These are phyloP conservation scores for Acropora yongei DNA, from an alignment of 64 coral and sea anemone species.

Conservation along the genomic window DNA sequence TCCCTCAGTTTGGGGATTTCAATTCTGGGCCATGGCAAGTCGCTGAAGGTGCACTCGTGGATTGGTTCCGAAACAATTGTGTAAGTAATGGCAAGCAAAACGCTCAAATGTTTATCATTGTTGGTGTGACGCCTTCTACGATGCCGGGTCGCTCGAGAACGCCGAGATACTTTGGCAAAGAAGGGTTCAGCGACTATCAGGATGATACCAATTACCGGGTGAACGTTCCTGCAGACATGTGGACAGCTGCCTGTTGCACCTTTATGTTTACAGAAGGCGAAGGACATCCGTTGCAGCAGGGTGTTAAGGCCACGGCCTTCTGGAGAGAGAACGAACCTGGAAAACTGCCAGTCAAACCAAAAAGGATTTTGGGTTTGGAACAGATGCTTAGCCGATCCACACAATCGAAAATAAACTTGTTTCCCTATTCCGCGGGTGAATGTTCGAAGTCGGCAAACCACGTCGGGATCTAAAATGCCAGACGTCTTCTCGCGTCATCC, in stretches of 20 bases:
- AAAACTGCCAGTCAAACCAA: neutral
- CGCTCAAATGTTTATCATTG: conserved; percentile 27
- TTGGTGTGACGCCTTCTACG: conserved; percentile 7
- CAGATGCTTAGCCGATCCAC: neutral
- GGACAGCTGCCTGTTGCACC: conserved; percentile 24
- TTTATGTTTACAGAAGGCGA: conserved; percentile 1
- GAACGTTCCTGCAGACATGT: conserved; percentile 14
- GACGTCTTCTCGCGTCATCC: too few species aligned
- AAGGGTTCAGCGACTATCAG: conserved; percentile 13
- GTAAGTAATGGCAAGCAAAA: neutral
- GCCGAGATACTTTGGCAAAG: conserved; percentile 11
- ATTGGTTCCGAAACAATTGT: neutral
- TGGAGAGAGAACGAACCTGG: neutral
- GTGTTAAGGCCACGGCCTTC: conserved; percentile 6
- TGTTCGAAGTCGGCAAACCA: neutral
- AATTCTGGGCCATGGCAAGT: neutral
- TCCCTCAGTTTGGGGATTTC: neutral
- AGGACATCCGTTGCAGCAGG: neutral
- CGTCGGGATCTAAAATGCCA: neutral
- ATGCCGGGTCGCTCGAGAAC: neutral
- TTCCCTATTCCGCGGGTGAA: neutral
- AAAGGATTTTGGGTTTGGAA: neutral
- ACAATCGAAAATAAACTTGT: neutral
- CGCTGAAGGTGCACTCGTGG: neutral
- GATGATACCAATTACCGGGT: neutral